Conservation (phyloP, 2,113 vertebrate genomes). For the Entomyzon cyanotis region DNA sequence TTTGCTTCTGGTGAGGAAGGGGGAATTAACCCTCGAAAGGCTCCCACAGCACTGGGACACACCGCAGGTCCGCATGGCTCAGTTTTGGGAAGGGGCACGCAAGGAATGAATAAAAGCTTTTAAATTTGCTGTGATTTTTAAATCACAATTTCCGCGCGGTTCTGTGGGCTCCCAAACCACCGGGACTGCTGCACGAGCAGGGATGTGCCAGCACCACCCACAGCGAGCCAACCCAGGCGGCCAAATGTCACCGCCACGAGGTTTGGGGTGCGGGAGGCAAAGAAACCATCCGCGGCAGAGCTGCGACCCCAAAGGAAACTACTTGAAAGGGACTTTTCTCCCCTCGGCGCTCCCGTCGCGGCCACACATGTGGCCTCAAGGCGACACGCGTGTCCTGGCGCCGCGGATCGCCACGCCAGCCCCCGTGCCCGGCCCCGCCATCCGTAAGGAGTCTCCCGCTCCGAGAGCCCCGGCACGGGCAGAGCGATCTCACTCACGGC, state of each 20-base stretch:
- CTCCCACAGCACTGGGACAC: not conserved
- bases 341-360: not conserved
- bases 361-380: not conserved
- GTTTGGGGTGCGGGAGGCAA: not conserved
- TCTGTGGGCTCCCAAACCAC: not conserved
- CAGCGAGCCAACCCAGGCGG: not conserved
- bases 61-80: not conserved
- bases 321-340: not conserved
- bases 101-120: not conserved
- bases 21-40: not conserved
- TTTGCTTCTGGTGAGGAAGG: not conserved
- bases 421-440: not conserved
- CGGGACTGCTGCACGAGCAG: not conserved
- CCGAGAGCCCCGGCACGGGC: not conserved
- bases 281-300: not conserved
- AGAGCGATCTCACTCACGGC: not conserved
- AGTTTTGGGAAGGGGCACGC: accelerated
- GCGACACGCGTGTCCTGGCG: not conserved
- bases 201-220: not conserved
- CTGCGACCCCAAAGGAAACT: not conserved
- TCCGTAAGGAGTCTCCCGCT: accelerated
- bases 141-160: not conserved
- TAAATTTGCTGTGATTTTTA: accelerated
- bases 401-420: not conserved
- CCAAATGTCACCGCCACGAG: not conserved